Conservation (phyloP, 2,113 vertebrate genomes). For the Ariopsis seemanni region DNA sequence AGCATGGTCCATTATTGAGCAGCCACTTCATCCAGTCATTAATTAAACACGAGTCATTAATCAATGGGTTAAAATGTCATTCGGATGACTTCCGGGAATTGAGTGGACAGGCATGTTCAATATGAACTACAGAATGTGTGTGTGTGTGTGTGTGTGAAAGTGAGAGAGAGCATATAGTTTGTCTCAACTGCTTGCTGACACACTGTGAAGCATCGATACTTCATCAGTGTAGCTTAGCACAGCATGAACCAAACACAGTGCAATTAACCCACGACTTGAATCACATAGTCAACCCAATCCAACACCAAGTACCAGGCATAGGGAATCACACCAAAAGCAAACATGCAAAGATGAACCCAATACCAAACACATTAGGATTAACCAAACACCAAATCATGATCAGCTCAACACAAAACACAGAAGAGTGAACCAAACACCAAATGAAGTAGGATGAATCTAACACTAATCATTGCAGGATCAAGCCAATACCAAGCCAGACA, state of each 20-base stretch:
- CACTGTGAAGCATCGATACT: constrained; percentile 3
- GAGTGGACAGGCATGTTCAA: not conserved
- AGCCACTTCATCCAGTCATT: not conserved
- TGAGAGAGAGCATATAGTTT: constrained; percentile 28
- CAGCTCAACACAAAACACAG: not conserved
- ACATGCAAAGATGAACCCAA: not conserved
- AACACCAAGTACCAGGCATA: not conserved
- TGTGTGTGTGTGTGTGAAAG: not conserved
- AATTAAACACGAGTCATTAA: constrained; percentile 17
- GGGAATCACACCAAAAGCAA: not conserved
- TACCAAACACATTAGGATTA: not conserved
- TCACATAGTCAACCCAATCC: not conserved
- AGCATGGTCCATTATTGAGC: not conserved
- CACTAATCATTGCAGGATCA: not conserved
- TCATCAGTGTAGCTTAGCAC: not conserved
- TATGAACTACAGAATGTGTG: not conserved
- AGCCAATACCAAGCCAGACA: not conserved
- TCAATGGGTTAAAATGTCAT: not conserved
- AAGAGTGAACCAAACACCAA: not conserved
- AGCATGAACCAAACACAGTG: constrained; percentile 3
- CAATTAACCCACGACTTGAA: no score
- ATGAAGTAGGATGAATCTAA: not conserved
- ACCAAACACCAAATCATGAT: not conserved
- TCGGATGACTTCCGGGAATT: not conserved
- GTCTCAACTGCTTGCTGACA: constrained; percentile 39